Evolutionary conservation across 2,797 vertebrate species (phyloP).

Genomic region (Artibeus lituratus): DNA sequence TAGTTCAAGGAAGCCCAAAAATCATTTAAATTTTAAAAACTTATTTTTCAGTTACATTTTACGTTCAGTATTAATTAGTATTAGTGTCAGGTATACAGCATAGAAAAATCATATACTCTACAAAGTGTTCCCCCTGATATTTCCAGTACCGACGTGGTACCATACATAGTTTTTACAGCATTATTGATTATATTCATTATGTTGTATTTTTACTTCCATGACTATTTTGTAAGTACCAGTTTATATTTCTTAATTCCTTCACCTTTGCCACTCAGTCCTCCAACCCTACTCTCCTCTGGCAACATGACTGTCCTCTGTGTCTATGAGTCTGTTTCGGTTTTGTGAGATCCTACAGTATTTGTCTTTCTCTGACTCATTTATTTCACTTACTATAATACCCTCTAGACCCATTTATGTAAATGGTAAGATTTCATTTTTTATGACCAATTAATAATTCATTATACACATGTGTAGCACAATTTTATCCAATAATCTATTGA

Average conservation of each 20-base stretch:
- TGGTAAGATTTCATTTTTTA: background rate
- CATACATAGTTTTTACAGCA: background rate
- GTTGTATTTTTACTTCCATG: background rate
- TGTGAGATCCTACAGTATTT: too few species aligned
- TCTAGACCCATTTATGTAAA: background rate
- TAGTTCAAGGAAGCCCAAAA: background rate
- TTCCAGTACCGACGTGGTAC: background rate
- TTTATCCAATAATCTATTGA: background rate
- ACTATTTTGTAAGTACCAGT: background rate
- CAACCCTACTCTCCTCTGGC: too few species aligned
- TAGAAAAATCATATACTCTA: background rate
- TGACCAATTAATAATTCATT: background rate
- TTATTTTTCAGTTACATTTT: background rate
- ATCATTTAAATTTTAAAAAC: background rate
- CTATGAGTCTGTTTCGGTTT: background rate
- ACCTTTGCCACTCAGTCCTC: too few species aligned
- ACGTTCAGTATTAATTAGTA: background rate
- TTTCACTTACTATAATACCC: background rate
- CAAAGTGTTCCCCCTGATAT: background rate
- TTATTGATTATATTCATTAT: background rate
- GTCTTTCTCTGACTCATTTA: background rate
- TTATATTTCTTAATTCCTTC: too few species aligned
- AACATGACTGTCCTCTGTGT: background rate
- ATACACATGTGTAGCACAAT: background rate
- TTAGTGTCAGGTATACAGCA: background rate